Evolutionary conservation across 2,797 vertebrate species (phyloP).

Genomic region (Coracias cyanogaster): DNA sequence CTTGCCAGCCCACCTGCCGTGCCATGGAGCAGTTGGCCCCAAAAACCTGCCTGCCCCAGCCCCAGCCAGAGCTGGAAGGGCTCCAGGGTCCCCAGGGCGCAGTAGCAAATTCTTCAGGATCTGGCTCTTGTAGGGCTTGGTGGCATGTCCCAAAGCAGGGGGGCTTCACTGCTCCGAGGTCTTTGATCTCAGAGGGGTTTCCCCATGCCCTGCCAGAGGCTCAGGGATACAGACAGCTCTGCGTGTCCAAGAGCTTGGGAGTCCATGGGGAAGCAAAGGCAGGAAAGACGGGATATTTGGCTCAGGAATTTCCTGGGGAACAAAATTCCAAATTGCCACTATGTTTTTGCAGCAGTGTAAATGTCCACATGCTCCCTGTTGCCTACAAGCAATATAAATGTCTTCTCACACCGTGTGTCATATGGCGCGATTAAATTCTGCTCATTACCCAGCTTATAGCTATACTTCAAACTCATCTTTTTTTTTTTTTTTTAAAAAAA

Average conservation of each 20-base stretch:
- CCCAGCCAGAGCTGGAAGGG: neutral
- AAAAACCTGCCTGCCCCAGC: neutral
- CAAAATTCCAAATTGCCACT: neutral
- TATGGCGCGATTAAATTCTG: neutral
- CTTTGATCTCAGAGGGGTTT: neutral
- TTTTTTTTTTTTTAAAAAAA: neutral
- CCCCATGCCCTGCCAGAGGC: neutral
- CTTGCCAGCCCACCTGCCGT: neutral
- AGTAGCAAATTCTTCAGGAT: neutral
- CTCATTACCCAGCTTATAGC: neutral
- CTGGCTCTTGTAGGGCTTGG: neutral
- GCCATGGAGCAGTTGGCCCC: neutral
- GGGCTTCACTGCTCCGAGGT: neutral
- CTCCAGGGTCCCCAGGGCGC: neutral
- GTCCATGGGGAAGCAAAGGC: neutral
- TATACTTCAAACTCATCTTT: neutral
- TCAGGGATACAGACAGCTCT: neutral
- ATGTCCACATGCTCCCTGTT: neutral
- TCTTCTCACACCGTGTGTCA: neutral
- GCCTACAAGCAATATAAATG: neutral
- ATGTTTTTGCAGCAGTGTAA: neutral
- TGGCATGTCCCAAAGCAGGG: neutral
- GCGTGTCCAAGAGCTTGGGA: neutral
- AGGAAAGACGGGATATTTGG: neutral
- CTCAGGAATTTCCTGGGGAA: neutral